Evolutionary conservation across 2,797 vertebrate genomes (phyloP).

Genomic region (Lagodon rhomboides): DNA sequence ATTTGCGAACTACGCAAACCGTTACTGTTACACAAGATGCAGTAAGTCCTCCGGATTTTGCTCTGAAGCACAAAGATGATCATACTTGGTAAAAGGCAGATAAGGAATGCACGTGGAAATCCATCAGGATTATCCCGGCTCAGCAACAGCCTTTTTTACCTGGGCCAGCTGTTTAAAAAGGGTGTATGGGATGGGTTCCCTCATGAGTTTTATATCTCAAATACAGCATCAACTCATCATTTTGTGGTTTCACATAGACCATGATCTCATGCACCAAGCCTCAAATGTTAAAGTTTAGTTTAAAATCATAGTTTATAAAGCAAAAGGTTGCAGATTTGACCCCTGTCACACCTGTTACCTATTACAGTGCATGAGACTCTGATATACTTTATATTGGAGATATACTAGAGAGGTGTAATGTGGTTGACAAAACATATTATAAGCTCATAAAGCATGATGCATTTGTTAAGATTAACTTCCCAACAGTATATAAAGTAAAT

Average conservation of each 20-base stretch:
- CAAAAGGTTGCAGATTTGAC: constrained; percentile 1
- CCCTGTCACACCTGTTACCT: background rate
- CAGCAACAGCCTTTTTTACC: constrained; percentile 28
- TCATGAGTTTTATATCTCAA: constrained; percentile 19
- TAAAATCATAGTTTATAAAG: no score
- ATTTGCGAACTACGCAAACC: background rate
- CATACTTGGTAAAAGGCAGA: constrained; percentile 42
- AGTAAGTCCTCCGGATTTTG: background rate
- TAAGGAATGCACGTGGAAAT: constrained; percentile 11
- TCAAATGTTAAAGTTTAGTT: background rate
- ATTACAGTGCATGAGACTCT: background rate
- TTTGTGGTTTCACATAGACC: constrained; percentile 15
- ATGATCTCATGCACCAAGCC: background rate
- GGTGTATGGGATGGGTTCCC: constrained; percentile 18
- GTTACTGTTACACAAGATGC: constrained; percentile 3
- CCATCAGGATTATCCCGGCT: constrained; percentile 35
- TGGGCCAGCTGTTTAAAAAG: constrained; percentile 10
- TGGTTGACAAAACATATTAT: background rate
- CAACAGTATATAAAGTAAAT: no score
- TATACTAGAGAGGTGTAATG: background rate
- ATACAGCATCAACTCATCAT: constrained; percentile 7
- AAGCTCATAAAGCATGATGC: background rate
- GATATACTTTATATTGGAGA: background rate
- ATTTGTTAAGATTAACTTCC: no score
- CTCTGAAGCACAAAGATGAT: constrained; percentile 10